phyloP scores from a whole-genome alignment of 2,888 invertebrate genomes.

The Smittia aterrima region DNA sequence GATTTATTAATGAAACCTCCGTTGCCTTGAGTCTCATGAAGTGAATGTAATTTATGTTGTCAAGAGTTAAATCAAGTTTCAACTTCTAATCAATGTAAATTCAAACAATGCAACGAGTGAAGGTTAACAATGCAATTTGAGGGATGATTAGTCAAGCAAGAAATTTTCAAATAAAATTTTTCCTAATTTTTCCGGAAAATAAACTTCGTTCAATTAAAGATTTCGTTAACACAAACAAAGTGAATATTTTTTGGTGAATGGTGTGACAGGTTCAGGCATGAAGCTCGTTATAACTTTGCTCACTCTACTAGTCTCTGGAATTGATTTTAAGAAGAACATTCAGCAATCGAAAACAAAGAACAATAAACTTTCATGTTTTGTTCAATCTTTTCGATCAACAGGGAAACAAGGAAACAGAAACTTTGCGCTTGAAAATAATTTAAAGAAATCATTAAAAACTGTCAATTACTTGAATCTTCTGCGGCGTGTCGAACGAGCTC shows the following conservation, averaged over 20 bases:
- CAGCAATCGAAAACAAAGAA: neutral
- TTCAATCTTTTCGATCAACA: constrained; percentile 6
- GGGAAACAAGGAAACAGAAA: constrained; percentile 22
- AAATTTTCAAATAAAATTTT: neutral
- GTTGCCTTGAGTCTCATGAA: too few relatives aligned
- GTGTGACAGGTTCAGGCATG: constrained; percentile 40
- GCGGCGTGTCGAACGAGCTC: constrained; percentile 38
- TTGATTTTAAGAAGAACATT: constrained; percentile 14
- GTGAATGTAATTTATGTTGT: too few relatives aligned
- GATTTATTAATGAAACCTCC: too few relatives aligned
- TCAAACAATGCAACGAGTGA: too few relatives aligned
- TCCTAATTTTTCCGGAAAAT: constrained; percentile 4
- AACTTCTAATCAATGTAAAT: too few relatives aligned
- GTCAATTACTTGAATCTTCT: constrained; percentile 35
- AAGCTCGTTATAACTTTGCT: constrained; percentile 38
- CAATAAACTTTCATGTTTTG: neutral
- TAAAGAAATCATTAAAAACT: constrained; percentile 17
- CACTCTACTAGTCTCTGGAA: neutral
- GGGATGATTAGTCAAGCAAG: too few relatives aligned
- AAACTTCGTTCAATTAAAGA: neutral
- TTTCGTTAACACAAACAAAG: neutral
- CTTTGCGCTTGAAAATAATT: constrained; percentile 20
- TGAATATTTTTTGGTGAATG: constrained; percentile 6
- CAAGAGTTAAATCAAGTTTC: too few relatives aligned
- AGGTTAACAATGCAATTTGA: too few relatives aligned